Conservation (phyloP, 2,113 vertebrate species). For the Motacilla alba region DNA sequence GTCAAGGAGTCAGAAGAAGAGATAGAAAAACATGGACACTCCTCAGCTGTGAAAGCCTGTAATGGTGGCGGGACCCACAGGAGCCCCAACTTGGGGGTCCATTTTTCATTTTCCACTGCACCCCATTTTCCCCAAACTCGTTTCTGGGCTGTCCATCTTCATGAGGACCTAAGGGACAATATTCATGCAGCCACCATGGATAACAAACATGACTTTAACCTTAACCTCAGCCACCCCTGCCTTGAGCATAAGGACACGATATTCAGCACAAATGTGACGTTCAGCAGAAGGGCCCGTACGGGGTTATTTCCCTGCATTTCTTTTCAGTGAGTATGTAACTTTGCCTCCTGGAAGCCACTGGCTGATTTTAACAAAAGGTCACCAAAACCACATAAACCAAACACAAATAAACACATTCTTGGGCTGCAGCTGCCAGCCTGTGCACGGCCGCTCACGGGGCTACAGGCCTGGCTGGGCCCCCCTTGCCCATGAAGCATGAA, state of each 20-base stretch:
- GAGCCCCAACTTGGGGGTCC: not conserved
- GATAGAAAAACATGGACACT: not conserved
- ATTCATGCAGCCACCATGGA: not conserved
- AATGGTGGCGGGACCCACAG: not conserved
- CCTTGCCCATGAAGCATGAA: not conserved
- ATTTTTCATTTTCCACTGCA: not conserved
- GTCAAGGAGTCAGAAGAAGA: rapidly evolving
- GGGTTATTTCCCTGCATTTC: not conserved
- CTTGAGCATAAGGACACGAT: not conserved
- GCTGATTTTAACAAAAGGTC: conserved; percentile 49
- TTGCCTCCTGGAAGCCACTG: conserved; percentile 19
- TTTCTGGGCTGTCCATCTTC: not conserved
- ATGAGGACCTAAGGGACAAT: not conserved
- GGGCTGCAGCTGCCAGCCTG: not conserved
- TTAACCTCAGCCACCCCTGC: not conserved
- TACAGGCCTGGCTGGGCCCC: not conserved
- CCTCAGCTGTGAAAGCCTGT: not conserved
- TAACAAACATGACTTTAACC: not conserved
- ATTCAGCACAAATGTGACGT: not conserved
- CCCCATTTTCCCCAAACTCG: not conserved
- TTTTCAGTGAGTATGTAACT: not conserved
- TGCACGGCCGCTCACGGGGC: not conserved
- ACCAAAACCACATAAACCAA: conserved; percentile 52
- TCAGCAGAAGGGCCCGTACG: not conserved
- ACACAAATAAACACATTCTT: conserved; percentile 44